Evolutionary conservation across 2,888 invertebrate genomes (phyloP), one percentile per base, ranked within the genome.

Genomic region (Amblyjoppa proteus): DNA sequence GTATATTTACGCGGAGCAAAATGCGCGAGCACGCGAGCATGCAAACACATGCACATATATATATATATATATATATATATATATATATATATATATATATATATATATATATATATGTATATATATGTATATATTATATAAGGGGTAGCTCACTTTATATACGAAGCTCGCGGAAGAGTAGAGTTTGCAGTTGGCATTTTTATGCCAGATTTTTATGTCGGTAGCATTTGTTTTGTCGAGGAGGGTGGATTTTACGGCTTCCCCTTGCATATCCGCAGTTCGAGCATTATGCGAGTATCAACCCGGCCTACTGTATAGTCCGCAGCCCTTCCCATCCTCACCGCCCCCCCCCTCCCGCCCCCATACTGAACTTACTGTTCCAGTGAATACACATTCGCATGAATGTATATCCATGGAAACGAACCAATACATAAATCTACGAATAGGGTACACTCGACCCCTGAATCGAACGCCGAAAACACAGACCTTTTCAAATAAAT

Each of bases 241-340:
- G 25, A 58, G 58, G 79, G 85, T 86, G 81, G 86, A 88, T 90
- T 91, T 91, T 91, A 90, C 91, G 88, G 88, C 58, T 28, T 28
- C 88, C 38, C 56, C 25, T 20, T 87, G 90, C 88, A 88, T 90
- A 89, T 89, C 90, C 88, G 89, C 89, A 91, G 90, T 89, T 90
- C 88, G 82, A 84, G 90, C 88, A 87, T 89, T 88, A 88, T 87
- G 89, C 87, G 80, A 89, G 87, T 88, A 85, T 82, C 87, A 58
- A 25, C 28, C 20, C 83, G 84, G 81, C 61, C 16, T 64, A 38
- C 13, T 16, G 34, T 13, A 64, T 34, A 38, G 31, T n/a, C 56
- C 56, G 20, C 25, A 56, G 25, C 11, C n/a, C 56, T 7, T 13
- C 45, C 45, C 45, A 13, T 1, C 45, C 41, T 3, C 41, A 7